Percentiles rank a stretch among this genome's conserved stretches.
phyloP scores from a whole-genome alignment of 1,140 invertebrate species.

The Hyposmocoma kahamanoa region DNA sequence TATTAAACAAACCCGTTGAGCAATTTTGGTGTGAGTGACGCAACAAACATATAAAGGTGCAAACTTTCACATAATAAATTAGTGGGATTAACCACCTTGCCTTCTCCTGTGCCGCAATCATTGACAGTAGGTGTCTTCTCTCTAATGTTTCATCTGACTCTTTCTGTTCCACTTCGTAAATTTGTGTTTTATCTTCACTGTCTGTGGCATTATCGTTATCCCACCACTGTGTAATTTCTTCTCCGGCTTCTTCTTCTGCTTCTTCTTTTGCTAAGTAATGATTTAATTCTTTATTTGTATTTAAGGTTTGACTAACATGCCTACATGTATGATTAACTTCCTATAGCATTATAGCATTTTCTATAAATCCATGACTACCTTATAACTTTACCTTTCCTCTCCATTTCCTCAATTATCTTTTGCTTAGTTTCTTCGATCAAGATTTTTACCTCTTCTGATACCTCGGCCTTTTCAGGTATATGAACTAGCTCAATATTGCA shows the following conservation, averaged over 20 bases:
- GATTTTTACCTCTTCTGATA: constrained; percentile 18
- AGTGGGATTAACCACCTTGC: constrained; percentile 39
- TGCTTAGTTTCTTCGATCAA: constrained; percentile 24
- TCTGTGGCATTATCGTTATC: constrained; percentile 11
- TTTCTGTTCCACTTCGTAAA: constrained; percentile 18
- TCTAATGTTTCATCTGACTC: constrained; percentile 29
- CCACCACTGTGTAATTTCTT: constrained; percentile 10
- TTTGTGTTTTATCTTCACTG: constrained; percentile 12
- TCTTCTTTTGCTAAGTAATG: not conserved
- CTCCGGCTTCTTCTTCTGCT: constrained; percentile 17
- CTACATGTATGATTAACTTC: not conserved
- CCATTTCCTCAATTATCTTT: constrained; percentile 15
- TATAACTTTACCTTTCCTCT: constrained; percentile 10
- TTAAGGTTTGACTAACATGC: too few relatives aligned
- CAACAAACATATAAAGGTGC: too few relatives aligned
- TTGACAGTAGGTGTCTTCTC: constrained; percentile 20
- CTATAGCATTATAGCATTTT: too few relatives aligned
- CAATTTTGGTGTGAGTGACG: too few relatives aligned
- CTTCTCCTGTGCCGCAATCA: constrained; percentile 49
- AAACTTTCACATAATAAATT: too few relatives aligned
- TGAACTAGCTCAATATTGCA: constrained; percentile 30
- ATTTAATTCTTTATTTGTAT: not conserved
- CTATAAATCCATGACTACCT: not conserved
- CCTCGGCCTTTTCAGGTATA: constrained; percentile 16
- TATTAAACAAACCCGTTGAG: too few relatives aligned